Conservation (phyloP, 2,888 invertebrate species). For the Sipha maydis region DNA sequence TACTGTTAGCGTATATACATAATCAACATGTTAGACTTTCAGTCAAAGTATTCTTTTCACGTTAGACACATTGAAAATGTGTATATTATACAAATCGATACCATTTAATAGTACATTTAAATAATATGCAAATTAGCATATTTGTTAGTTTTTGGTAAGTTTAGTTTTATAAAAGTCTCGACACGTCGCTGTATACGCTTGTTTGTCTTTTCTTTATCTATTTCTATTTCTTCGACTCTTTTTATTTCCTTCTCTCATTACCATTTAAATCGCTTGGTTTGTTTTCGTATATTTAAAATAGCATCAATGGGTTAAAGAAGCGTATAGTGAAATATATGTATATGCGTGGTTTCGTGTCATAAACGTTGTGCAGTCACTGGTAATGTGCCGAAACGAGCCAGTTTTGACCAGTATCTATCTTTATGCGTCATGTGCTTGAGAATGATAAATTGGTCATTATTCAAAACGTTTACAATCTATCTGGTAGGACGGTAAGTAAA, state of each 20-base stretch:
- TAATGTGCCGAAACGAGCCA: constrained; percentile 46
- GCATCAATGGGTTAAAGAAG: background rate
- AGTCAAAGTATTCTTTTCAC: constrained; percentile 24
- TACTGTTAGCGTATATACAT: background rate
- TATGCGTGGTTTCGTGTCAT: constrained; percentile 42
- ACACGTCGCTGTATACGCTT: background rate
- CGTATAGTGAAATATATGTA: background rate
- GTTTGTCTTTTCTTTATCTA: background rate
- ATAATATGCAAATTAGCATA: background rate
- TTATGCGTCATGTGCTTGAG: background rate
- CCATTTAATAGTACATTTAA: constrained; percentile 15
- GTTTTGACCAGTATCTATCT: background rate
- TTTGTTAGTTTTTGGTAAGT: background rate
- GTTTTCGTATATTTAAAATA: constrained; percentile 44
- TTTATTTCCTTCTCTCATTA: too few relatives aligned
- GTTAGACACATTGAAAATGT: constrained; percentile 3
- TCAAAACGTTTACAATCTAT: background rate
- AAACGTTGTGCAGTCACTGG: constrained; percentile 20
- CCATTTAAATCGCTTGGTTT: background rate
- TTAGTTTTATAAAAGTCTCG: background rate
- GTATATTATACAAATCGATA: background rate
- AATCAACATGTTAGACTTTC: background rate
- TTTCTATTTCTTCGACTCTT: background rate
- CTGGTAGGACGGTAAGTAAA: too few relatives aligned
- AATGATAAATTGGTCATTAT: constrained; percentile 39